These are phyloP conservation scores for Parotocinclus haroldoi DNA, from an alignment of 2,797 vertebrate species.

Conservation along the genomic window DNA sequence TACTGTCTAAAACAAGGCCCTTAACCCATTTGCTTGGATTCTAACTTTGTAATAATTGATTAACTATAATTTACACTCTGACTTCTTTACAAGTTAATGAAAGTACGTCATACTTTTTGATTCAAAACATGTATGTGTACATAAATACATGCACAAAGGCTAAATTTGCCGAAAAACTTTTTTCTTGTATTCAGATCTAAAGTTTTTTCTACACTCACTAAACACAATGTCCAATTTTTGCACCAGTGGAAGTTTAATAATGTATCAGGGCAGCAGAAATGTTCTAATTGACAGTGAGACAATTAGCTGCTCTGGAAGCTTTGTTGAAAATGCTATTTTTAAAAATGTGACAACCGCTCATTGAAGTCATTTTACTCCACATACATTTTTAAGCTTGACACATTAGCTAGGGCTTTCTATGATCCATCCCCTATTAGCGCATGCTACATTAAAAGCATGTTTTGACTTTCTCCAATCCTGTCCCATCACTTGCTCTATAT, in stretches of 20 bases:
- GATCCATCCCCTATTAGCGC: conserved; percentile 57
- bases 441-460: conserved; percentile 59
- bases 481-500: conserved; percentile 50
- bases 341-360: conserved; percentile 31
- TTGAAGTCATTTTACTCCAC: conserved; percentile 35
- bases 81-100: too few relatives aligned
- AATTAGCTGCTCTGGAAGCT: conserved; percentile 22
- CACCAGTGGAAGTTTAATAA: background rate
- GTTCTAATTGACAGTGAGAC: conserved; percentile 33
- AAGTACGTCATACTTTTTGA: too few relatives aligned
- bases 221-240: too few relatives aligned
- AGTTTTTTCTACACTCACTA: too few relatives aligned
- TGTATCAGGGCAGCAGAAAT: conserved; percentile 3
- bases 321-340: conserved; percentile 12
- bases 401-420: conserved; percentile 39
- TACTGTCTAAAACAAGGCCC: too few relatives aligned
- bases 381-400: conserved; percentile 37
- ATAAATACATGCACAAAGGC: too few relatives aligned
- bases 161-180: too few relatives aligned
- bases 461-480: conserved; percentile 52
- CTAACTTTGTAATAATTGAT: too few relatives aligned
- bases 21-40: too few relatives aligned
- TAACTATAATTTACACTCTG: too few relatives aligned
- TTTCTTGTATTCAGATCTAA: too few relatives aligned
- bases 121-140: too few relatives aligned